phyloP scores from a whole-genome alignment of 2,113 vertebrate genomes.

The Oreochromis niloticus region DNA sequence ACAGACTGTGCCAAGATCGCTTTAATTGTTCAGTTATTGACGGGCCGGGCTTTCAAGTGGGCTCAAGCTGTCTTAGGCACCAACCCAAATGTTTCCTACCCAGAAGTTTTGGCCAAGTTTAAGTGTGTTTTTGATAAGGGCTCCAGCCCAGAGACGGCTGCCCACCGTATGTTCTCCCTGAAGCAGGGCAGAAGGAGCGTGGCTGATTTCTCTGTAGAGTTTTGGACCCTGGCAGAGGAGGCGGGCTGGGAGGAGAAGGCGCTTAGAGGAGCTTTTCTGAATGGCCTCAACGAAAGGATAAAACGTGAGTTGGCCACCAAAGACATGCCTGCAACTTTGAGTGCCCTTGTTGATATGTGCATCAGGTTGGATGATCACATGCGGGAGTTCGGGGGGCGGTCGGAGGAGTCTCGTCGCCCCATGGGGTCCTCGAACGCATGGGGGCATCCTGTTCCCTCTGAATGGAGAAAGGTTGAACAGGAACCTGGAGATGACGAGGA shows the following conservation, averaged over 20 bases:
- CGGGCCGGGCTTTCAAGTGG: accelerated
- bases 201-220: background rate
- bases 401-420: too few species aligned
- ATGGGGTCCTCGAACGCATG: too few species aligned
- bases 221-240: background rate
- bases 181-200: background rate
- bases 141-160: too few species aligned
- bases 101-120: background rate
- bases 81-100: background rate
- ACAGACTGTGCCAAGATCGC: background rate
- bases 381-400: background rate
- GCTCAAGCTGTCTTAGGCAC: background rate
- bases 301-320: background rate
- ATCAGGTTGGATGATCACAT: background rate
- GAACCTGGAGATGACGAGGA: too few species aligned
- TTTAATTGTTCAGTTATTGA: background rate
- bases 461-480: too few species aligned
- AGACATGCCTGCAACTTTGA: background rate
- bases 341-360: background rate
- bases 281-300: background rate
- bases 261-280: background rate
- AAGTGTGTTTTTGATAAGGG: too few species aligned
- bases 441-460: too few species aligned
- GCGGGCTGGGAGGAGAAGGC: background rate
- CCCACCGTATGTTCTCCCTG: too few species aligned